Conservation (phyloP, 1,140 invertebrate genomes). For the Zaprionus tsacasi region DNA sequence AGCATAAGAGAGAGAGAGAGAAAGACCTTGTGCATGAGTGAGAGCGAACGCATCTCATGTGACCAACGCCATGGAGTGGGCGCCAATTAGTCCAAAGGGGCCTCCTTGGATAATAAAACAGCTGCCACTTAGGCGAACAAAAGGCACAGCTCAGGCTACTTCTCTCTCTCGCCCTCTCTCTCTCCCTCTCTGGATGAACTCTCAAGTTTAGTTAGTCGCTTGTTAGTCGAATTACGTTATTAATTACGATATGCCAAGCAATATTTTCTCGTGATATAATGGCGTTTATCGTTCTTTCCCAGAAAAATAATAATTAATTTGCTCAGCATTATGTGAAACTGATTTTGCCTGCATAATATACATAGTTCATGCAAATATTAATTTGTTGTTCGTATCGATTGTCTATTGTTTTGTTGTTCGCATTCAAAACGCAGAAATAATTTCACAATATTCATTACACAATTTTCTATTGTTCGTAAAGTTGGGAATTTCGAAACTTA, state of each 20-base stretch:
- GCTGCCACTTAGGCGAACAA: constrained; percentile 4
- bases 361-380: constrained; percentile 1
- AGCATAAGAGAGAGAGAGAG: background rate
- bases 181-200: background rate
- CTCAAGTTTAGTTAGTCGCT: constrained; percentile 7
- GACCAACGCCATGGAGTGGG: background rate
- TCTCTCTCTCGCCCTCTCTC: background rate
- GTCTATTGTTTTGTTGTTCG: constrained; percentile 4
- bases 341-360: background rate
- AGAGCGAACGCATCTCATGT: constrained; percentile 4
- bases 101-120: constrained; percentile 1
- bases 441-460: background rate
- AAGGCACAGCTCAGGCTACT: background rate
- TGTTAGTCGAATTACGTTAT: constrained; percentile 9
- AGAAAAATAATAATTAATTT: background rate
- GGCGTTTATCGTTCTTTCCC: background rate
- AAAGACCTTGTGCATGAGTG: background rate
- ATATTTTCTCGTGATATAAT: background rate
- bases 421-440: background rate
- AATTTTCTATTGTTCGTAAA: background rate
- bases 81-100: constrained; percentile 5
- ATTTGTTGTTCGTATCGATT: background rate
- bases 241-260: background rate
- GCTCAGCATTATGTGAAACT: background rate
- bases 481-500: too few relatives aligned